Percentiles rank a stretch among this genome's conserved stretches.
Conservation (phyloP, 2,888 invertebrate genomes). For the Agrotis ipsilon region DNA sequence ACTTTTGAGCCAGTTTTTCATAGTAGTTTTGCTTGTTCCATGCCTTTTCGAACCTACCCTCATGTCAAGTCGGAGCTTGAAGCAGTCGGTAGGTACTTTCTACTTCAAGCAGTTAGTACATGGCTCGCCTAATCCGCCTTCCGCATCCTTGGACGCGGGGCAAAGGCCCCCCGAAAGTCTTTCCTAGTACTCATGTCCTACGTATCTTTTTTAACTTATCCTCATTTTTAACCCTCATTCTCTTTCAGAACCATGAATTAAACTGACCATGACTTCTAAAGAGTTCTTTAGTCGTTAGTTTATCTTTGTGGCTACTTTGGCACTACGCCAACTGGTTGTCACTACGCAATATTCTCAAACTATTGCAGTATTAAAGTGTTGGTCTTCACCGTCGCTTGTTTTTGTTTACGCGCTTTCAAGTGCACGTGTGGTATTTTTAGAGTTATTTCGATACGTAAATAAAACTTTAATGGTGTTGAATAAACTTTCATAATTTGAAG, state of each 20-base stretch:
- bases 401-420: slow-evolving; percentile 38
- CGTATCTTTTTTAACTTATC: neutral
- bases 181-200: neutral
- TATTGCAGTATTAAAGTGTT: slow-evolving; percentile 35
- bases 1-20: no score
- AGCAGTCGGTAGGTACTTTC: no score
- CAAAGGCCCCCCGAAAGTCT: no score
- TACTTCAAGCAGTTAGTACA: no score
- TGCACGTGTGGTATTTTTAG: slow-evolving; percentile 13
- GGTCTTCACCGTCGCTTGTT: slow-evolving; percentile 4
- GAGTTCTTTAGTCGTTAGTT: neutral
- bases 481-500: neutral
- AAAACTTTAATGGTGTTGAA: neutral
- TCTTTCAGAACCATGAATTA: neutral
- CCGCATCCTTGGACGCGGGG: no score
- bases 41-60: no score
- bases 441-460: neutral
- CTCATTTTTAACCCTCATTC: no score
- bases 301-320: slow-evolving; percentile 17
- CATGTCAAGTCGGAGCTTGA: no score
- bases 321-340: slow-evolving; percentile 40
- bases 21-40: no score
- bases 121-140: no score
- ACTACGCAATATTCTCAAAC: slow-evolving; percentile 19
- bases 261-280: slow-evolving; percentile 7